Base-by-base conservation (phyloP, 2,113 vertebrate genomes). In the Copsychus sechellarum region DNA sequence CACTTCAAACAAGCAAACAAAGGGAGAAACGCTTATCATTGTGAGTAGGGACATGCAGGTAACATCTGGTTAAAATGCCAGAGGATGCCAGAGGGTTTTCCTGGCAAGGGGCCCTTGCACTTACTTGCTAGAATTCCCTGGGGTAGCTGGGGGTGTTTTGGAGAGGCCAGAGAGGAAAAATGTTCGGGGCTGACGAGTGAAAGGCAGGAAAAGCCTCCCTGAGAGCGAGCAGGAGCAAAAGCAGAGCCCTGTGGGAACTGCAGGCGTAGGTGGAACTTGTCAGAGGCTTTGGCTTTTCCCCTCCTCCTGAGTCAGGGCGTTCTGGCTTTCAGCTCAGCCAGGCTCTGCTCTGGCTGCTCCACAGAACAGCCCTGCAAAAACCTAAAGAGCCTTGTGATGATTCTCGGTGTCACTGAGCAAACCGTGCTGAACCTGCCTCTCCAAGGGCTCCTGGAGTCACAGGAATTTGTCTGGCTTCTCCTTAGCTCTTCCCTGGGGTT, bases 191-290 rank as follows among this genome's bases (percentile, higher is more conserved):
- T 67, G 84, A 48, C 2, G 60, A 43, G 11, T 83, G 87, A 82
- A 92, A 86, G 78, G 93, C 89, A 92, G 88, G 76, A 85, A 94
- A 60, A 86, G 50, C 36, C 71, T 92, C 31, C 36, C 60, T 11
- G 43, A 60, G 76, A 71, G 64, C 62, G 51, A 65, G 79, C 78
- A 95, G 94, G 57, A 77, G 67, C 51, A 83, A 86, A 91, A 76
- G 79, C 85, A 83, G 31, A 81, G 88, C 67, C 51, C 62, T 31
- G 71, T 31, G 67, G 85, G 92, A 92, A 13, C 45, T 34, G 72
- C 61, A 74, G 40, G 71, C 3, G 9, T 48, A 87, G 85, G 85
- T 74, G 90, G 47, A 34, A 48, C 85, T 82, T 56, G 64, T 36
- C 22, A 47, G 50, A 82, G 64, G 58, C 66, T 76, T 76, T 28